Percentiles rank a stretch among this genome's conserved stretches.
These are phyloP conservation scores for Phyto melanocephala DNA, from an alignment of 2,888 invertebrate genomes.

Conservation along the genomic window DNA sequence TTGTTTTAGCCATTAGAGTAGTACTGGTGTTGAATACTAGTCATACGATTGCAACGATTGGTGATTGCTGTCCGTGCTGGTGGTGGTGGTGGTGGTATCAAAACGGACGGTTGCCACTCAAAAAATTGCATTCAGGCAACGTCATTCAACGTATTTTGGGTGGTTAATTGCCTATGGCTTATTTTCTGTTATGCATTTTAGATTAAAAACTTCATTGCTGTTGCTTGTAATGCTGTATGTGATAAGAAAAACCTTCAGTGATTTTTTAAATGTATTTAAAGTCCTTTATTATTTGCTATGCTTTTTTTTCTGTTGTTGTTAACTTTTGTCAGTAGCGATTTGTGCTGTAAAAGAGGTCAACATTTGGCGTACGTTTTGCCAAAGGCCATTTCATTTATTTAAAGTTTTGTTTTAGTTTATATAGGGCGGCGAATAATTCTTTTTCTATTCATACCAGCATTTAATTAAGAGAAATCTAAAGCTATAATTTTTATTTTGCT, in stretches of 20 bases:
- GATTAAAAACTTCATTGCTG: constrained; percentile 27
- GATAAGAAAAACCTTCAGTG: constrained; percentile 48
- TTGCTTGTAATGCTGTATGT: constrained; percentile 5
- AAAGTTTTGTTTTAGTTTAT: not conserved
- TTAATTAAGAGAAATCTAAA: not conserved
- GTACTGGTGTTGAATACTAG: not conserved
- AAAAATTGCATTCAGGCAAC: constrained; percentile 50
- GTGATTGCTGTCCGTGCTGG: constrained; percentile 13
- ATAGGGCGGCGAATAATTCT: not conserved
- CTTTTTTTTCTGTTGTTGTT: not conserved
- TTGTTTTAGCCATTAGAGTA: constrained; percentile 42
- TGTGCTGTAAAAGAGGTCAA: constrained; percentile 46
- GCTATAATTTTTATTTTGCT: constrained; percentile 4
- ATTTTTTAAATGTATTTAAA: constrained; percentile 22
- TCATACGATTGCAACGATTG: not conserved
- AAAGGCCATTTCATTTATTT: constrained; percentile 43
- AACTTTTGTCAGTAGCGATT: constrained; percentile 51
- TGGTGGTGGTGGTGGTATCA: constrained; percentile 22
- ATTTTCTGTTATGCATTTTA: constrained; percentile 14
- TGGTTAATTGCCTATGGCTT: constrained; percentile 60
- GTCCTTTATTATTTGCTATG: not conserved
- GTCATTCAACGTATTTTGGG: constrained; percentile 57
- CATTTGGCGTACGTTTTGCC: constrained; percentile 43
- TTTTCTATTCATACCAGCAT: constrained; percentile 12
- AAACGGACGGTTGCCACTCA: constrained; percentile 59